phyloP scores from a whole-genome alignment of 2,797 vertebrate species.

The Girardinus metallicus region DNA sequence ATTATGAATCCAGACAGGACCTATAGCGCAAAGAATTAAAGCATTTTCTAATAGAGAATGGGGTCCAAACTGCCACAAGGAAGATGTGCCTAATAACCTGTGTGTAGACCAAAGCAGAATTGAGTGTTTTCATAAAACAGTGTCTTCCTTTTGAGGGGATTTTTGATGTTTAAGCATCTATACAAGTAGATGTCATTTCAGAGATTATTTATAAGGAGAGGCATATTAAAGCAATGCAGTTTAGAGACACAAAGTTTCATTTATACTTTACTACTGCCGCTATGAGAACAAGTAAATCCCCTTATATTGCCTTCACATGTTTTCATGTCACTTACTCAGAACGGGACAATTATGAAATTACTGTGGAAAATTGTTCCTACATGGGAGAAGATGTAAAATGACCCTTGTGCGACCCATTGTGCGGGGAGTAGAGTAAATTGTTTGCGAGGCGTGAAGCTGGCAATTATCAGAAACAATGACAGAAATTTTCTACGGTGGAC shows the following conservation, averaged over 20 bases:
- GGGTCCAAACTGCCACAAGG: background rate
- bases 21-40: background rate
- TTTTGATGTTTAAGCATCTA: background rate
- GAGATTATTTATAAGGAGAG: background rate
- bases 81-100: background rate
- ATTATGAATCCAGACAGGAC: background rate
- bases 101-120: background rate
- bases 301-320: background rate
- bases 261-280: background rate
- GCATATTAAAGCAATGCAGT: background rate
- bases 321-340: background rate
- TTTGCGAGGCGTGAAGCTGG: conserved; percentile 16
- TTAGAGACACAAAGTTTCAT: background rate
- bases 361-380: background rate
- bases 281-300: background rate
- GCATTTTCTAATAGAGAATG: background rate
- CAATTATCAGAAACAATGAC: conserved; percentile 34
- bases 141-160: background rate
- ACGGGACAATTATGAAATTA: conserved; percentile 21
- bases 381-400: background rate
- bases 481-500: background rate
- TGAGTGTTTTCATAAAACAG: background rate
- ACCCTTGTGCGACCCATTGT: background rate
- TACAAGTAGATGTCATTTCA: background rate
- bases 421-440: conserved; percentile 13